Conservation (phyloP, 2,113 vertebrate species). For the Holacanthus passer region DNA sequence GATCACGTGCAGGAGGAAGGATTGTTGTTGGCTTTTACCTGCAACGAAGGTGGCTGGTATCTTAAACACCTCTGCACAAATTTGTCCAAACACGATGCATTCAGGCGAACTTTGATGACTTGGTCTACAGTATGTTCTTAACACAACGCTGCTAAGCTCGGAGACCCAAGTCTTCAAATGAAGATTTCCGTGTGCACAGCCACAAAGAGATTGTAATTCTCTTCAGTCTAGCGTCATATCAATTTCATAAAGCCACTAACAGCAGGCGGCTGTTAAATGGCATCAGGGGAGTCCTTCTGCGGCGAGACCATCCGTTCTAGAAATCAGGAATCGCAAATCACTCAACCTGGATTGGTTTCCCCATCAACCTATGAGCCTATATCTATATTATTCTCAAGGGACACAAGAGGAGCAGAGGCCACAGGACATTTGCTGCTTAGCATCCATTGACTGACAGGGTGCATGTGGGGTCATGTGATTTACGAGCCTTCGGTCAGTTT, state of each 20-base stretch:
- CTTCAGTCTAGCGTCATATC: constrained; percentile 9
- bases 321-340: constrained; percentile 25
- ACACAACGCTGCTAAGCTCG: no score
- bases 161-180: no score
- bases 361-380: constrained; percentile 23
- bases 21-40: no score
- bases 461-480: constrained; percentile 34
- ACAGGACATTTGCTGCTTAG: constrained; percentile 39
- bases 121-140: no score
- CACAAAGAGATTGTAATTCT: no score
- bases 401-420: constrained; percentile 36
- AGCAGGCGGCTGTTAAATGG: constrained; percentile 31
- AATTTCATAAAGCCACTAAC: neutral
- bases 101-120: no score
- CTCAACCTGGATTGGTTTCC: constrained; percentile 56
- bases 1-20: no score
- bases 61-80: no score
- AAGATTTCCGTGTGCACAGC: no score
- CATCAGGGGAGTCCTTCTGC: neutral
- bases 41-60: no score
- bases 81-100: no score
- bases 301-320: constrained; percentile 5
- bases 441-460: constrained; percentile 16
- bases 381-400: constrained; percentile 32
- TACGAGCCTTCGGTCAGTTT: constrained; percentile 40